Evolutionary conservation across 1,140 invertebrate species (phyloP), one percentile per base, ranked within the genome.

Genomic region (Hormaphis cornu): DNA sequence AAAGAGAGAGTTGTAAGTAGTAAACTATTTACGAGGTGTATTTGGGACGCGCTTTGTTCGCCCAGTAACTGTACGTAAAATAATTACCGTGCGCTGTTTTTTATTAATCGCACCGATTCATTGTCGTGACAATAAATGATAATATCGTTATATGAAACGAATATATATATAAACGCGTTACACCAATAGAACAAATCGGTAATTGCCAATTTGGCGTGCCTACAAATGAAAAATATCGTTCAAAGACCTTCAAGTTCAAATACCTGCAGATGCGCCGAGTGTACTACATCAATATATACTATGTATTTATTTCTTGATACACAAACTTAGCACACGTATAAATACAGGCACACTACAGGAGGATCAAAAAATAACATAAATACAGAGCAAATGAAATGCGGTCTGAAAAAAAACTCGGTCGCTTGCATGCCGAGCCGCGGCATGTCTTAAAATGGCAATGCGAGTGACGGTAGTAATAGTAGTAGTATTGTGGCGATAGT

Each of bases 361-460:
- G 8, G 10, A 63, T 46, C 7, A 20, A 16, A 58, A 22, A 18
- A 35, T 12, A 24, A 30, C 20, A 18, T 44, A 44, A 10, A 61
- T 63, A 63, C 42, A 63, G 40, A 46, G 40, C 14, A 30, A 42
- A 20, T 26, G 24, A 46, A 66, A 22, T 50, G 5, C 10, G 28
- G 28, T 22, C 44, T n/a, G 18, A 66, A 66, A 58, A n/a, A 63
- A 66, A 46, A 66, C 42, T 9, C 59, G 16, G 40, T 42, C 37
- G 7, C 40, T 8, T 2, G 58, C 24, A 12, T 16, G 24, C 59
- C n/a, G n/a, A 30, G 26, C 61, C n/a, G 44, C 44, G 28, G 28
- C 61, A 66, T 66, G 61, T 66, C 61, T 66, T 66, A 66, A 66
- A 66, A 66, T 66, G 61, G 61, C 61, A 66, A 66, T 66, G 22